These are phyloP conservation scores for Pediacus dermestoides DNA, from an alignment of 2,888 invertebrate genomes.

Conservation along the genomic window DNA sequence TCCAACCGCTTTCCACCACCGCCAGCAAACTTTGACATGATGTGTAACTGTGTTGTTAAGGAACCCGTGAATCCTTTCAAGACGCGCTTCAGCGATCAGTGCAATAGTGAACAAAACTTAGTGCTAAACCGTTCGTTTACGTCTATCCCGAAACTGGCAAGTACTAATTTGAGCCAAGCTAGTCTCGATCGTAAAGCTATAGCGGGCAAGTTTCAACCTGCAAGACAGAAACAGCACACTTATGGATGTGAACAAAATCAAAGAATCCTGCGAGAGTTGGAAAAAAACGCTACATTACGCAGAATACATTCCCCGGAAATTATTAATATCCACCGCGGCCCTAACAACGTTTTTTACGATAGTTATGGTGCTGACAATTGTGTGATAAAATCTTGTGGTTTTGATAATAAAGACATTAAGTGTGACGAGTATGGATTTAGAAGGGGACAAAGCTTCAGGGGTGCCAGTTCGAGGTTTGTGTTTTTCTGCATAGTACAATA, in stretches of 20 bases:
- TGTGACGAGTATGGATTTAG: conserved; percentile 45
- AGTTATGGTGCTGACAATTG: conserved; percentile 38
- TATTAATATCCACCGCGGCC: conserved; percentile 46
- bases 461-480: conserved; percentile 18
- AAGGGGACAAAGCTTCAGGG: conserved; percentile 37
- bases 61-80: conserved; percentile 33
- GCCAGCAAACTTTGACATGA: conserved; percentile 40
- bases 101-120: conserved; percentile 39
- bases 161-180: conserved; percentile 45
- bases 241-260: conserved; percentile 51
- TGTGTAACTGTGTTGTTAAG: conserved; percentile 42
- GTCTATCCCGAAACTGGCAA: conserved; percentile 41
- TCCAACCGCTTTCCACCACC: conserved; percentile 31
- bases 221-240: conserved; percentile 39
- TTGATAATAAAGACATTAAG: conserved; percentile 41
- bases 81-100: conserved; percentile 31
- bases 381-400: conserved; percentile 35
- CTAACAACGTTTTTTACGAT: conserved; percentile 38
- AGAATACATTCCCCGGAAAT: conserved; percentile 47
- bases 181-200: conserved; percentile 49
- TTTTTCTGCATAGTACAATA: too few relatives aligned
- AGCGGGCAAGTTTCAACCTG: conserved; percentile 17
- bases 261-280: conserved; percentile 18
- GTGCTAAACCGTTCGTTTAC: conserved; percentile 38
- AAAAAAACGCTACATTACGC: conserved; percentile 25